These are phyloP conservation scores for Drymodes brunneopygia DNA, from an alignment of 2,113 vertebrate species.

Conservation along the genomic window DNA sequence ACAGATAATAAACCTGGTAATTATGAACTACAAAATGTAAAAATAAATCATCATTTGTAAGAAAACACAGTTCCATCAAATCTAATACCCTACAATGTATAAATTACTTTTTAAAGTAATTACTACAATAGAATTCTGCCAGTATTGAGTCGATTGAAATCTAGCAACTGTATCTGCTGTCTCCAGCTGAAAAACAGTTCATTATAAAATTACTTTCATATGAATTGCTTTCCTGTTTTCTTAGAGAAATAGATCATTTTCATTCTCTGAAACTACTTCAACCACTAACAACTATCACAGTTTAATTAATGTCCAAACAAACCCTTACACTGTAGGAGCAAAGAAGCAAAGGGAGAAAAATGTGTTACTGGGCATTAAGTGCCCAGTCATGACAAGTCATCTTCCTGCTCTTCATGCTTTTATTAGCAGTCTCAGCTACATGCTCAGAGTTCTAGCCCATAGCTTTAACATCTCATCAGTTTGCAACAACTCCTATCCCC, in stretches of 20 bases:
- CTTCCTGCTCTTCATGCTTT: not conserved
- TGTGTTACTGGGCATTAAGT: not conserved
- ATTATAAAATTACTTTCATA: not conserved
- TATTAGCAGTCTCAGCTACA: not conserved
- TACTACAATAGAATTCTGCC: not conserved
- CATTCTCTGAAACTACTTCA: not conserved
- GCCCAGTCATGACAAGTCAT: not conserved
- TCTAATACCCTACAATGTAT: not conserved
- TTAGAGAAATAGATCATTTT: not conserved
- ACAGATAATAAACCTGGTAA: not conserved
- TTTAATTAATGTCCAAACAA: constrained; percentile 1
- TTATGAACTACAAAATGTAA: not conserved
- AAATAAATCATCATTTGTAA: not conserved
- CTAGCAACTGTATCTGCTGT: not conserved
- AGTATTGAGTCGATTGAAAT: not conserved
- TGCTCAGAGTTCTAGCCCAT: not conserved
- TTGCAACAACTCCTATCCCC: not conserved
- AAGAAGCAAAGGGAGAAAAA: not conserved
- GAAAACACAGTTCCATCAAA: not conserved
- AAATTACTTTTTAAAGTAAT: not conserved
- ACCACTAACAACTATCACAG: not conserved
- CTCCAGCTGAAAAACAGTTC: not conserved
- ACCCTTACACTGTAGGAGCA: not conserved
- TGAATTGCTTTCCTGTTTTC: not conserved
- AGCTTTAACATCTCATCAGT: not conserved